Percentiles rank a stretch among this genome's conserved stretches.
These are phyloP conservation scores for Cydia strobilella DNA, from an alignment of 1,140 invertebrate species.

Conservation along the genomic window DNA sequence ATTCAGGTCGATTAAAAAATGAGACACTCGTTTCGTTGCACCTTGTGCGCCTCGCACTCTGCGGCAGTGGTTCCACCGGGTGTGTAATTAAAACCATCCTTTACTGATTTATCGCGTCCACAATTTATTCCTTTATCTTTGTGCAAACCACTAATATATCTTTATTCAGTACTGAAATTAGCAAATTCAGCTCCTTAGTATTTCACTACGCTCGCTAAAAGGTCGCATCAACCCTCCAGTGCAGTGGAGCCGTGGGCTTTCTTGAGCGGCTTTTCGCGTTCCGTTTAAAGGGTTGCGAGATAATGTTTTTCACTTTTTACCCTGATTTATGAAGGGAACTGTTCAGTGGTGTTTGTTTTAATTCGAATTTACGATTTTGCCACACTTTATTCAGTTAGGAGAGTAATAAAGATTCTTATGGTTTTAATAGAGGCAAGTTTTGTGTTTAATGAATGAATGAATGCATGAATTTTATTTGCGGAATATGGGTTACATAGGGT, in stretches of 20 bases:
- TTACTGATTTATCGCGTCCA: constrained; percentile 76
- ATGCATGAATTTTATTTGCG: too few relatives aligned
- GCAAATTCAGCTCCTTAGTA: constrained; percentile 56
- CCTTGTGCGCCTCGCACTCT: constrained; percentile 39
- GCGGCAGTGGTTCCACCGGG: constrained; percentile 55
- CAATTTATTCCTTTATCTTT: constrained; percentile 79
- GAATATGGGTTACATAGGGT: too few relatives aligned
- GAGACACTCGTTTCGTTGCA: background rate
- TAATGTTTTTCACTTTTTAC: constrained; percentile 51
- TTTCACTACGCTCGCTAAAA: background rate
- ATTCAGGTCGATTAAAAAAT: too few relatives aligned
- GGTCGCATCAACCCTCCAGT: background rate
- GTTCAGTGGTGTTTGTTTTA: constrained; percentile 27
- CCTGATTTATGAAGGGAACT: constrained; percentile 42
- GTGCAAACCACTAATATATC: constrained; percentile 75
- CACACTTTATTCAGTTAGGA: background rate
- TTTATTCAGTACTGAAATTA: constrained; percentile 77
- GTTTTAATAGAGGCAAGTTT: constrained; percentile 23
- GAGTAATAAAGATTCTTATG: constrained; percentile 38
- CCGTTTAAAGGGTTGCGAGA: constrained; percentile 59
- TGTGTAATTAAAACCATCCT: constrained; percentile 77
- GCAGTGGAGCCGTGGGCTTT: background rate
- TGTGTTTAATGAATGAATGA: too few relatives aligned
- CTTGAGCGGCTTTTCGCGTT: background rate
- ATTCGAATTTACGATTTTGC: constrained; percentile 25